These are phyloP conservation scores for Rhincodon typus DNA, from an alignment of 2,797 vertebrate species.

Conservation along the genomic window DNA sequence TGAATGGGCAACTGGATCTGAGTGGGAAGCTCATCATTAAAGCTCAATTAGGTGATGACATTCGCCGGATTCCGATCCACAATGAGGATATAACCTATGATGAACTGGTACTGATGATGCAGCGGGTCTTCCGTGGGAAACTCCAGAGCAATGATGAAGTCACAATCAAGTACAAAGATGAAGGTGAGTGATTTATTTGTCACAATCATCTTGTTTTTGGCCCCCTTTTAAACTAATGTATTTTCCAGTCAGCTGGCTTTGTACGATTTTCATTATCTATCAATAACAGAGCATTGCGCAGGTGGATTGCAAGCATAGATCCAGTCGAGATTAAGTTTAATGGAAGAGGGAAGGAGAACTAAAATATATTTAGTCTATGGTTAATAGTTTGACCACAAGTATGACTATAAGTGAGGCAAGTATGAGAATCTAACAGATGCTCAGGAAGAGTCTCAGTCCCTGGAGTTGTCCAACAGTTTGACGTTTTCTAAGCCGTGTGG, in stretches of 20 bases:
- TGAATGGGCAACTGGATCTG: slow-evolving; percentile 97
- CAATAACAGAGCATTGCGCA: not conserved
- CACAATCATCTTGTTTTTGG: not conserved
- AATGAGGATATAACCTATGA: slow-evolving; percentile 99
- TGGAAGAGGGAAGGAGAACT: not conserved
- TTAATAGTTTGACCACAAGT: not conserved
- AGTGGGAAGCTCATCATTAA: slow-evolving; percentile 99
- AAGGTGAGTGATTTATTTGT: slow-evolving; percentile 66
- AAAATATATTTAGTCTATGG: not conserved
- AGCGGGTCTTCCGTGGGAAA: slow-evolving; percentile 93
- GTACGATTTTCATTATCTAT: not conserved
- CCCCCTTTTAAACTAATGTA: no score
- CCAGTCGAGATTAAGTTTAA: not conserved
- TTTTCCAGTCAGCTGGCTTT: not conserved
- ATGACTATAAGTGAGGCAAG: not conserved
- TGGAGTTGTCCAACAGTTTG: not conserved
- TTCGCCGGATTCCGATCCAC: slow-evolving; percentile 95
- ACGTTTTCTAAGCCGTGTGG: no score
- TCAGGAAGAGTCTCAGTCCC: not conserved
- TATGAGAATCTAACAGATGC: not conserved
- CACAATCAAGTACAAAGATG: slow-evolving; percentile 97
- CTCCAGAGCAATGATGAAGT: slow-evolving; percentile 96
- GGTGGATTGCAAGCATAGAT: not conserved
- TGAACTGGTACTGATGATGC: slow-evolving; percentile 98
- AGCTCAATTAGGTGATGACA: slow-evolving; percentile 95